phyloP scores from a whole-genome alignment of 2,888 invertebrate genomes.

The Halictus ligatus region DNA sequence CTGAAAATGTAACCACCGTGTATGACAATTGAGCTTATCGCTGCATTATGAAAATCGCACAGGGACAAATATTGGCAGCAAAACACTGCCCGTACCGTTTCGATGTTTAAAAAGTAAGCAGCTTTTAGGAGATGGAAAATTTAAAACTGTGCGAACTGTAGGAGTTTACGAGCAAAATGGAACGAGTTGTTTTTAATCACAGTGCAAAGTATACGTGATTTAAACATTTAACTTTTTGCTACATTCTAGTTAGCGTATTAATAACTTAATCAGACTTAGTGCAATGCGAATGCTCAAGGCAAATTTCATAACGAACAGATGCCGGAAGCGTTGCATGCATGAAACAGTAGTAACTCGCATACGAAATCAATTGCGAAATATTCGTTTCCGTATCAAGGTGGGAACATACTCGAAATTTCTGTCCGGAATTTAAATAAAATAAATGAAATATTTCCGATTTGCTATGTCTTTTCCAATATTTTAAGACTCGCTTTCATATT shows the following conservation, averaged over 20 bases:
- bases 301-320: background rate
- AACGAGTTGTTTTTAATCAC: background rate
- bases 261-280: background rate
- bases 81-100: background rate
- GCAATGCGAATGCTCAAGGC: background rate
- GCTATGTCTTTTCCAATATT: background rate
- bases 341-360: background rate
- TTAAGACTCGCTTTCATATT: background rate
- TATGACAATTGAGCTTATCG: background rate
- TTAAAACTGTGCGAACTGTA: background rate
- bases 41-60: background rate
- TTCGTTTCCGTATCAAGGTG: background rate
- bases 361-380: background rate
- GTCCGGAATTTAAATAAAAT: background rate
- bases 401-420: background rate
- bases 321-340: constrained; percentile 2
- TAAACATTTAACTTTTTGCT: background rate
- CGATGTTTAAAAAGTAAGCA: background rate
- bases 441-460: background rate
- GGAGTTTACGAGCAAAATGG: background rate
- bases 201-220: background rate
- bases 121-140: background rate
- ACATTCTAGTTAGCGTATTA: too few species aligned
- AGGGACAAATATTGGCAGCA: background rate
- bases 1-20: background rate